These are phyloP conservation scores for Tachina grossa DNA, from an alignment of 2,888 invertebrate genomes.

Conservation along the genomic window DNA sequence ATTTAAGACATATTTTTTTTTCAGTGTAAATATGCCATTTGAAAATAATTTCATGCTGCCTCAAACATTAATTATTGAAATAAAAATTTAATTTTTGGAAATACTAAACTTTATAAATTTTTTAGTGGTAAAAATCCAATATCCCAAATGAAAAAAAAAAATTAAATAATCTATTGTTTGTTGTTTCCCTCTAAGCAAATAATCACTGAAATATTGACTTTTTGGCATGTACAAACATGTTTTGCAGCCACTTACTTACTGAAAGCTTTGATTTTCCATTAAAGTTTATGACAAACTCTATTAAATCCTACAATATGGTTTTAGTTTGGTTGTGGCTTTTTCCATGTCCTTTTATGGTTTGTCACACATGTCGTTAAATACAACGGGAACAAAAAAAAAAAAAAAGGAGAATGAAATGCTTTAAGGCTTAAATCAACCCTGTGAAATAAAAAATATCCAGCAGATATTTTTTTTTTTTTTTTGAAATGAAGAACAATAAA, in stretches of 20 bases:
- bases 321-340: neutral
- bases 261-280: constrained; percentile 40
- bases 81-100: too few species aligned
- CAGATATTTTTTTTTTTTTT: too few species aligned
- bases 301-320: neutral
- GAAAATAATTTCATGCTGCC: too few species aligned
- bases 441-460: neutral
- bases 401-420: neutral
- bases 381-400: neutral
- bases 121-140: too few species aligned
- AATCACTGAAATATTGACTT: neutral
- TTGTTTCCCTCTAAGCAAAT: neutral
- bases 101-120: too few species aligned
- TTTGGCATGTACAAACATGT: constrained; percentile 14
- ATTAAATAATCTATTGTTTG: neutral
- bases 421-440: neutral
- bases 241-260: neutral
- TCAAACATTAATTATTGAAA: too few species aligned
- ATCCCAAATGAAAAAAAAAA: neutral
- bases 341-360: neutral
- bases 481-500: too few species aligned
- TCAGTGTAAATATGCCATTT: too few species aligned
- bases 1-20: too few species aligned
- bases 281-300: constrained; percentile 27
- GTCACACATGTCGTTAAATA: neutral